These are phyloP conservation scores for Peromyscus leucopus DNA, from an alignment of 2,113 vertebrate species.

Conservation along the genomic window DNA sequence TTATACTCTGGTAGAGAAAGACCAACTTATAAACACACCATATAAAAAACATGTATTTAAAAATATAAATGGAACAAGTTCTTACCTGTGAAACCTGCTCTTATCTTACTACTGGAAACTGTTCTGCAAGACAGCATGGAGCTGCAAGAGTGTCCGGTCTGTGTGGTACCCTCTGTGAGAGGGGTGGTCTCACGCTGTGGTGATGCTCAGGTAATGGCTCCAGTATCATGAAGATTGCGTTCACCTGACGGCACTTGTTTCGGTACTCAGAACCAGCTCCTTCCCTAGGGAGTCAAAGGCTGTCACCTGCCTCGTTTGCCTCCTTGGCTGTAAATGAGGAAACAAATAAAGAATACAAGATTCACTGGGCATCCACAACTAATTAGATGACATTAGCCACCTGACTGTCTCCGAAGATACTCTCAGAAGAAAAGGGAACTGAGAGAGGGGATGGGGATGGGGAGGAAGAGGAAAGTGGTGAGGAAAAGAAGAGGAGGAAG, in stretches of 20 bases:
- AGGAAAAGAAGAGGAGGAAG: not conserved
- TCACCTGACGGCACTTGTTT: not conserved
- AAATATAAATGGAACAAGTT: not conserved
- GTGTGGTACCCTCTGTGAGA: not conserved
- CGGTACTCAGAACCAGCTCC: not conserved
- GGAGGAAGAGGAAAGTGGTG: not conserved
- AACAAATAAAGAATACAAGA: conserved; percentile 1
- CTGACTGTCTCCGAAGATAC: too few species aligned
- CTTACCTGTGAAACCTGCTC: not conserved
- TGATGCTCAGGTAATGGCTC: not conserved
- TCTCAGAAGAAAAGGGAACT: too few species aligned
- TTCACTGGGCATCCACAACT: not conserved
- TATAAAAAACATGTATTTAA: not conserved
- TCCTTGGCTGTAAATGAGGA: conserved; percentile 17
- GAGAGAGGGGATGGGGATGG: not conserved
- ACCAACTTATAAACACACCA: not conserved
- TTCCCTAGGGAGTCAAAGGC: not conserved
- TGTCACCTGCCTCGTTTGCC: not conserved
- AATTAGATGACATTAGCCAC: not conserved
- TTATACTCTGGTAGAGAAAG: conserved; percentile 10
- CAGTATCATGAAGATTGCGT: not conserved
- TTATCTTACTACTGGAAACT: not conserved
- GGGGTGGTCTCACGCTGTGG: not conserved
- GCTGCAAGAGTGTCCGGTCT: not conserved
- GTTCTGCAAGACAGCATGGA: not conserved